Evolutionary conservation across 2,888 invertebrate genomes (phyloP).

Genomic region (Dolichopus griseipennis): DNA sequence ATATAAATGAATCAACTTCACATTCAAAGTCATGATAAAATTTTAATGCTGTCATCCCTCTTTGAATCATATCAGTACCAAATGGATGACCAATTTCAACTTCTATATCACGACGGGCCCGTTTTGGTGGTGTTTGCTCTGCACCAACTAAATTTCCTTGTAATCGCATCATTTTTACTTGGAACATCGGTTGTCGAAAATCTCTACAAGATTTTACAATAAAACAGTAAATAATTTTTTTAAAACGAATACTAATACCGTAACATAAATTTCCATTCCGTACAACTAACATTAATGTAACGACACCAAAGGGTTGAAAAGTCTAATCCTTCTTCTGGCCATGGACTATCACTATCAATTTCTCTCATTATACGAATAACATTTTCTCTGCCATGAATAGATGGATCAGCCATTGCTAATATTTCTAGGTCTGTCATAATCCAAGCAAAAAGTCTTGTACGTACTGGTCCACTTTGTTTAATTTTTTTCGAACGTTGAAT

Average conservation of each 20-base stretch:
- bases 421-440: constrained; percentile 58
- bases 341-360: constrained; percentile 82
- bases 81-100: constrained; percentile 77
- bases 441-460: constrained; percentile 80
- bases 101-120: constrained; percentile 44
- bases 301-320: constrained; percentile 92
- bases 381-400: constrained; percentile 71
- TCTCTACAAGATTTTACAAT: constrained; percentile 50
- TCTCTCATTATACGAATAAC: constrained; percentile 64
- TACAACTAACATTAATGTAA: constrained; percentile 68
- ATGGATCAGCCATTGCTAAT: constrained; percentile 75
- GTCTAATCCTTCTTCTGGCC: constrained; percentile 82
- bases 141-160: constrained; percentile 89
- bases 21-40: constrained; percentile 97
- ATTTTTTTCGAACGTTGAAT: constrained; percentile 73
- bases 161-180: constrained; percentile 71
- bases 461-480: constrained; percentile 50
- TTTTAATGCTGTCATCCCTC: constrained; percentile 90
- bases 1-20: constrained; percentile 78
- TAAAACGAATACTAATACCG: constrained; percentile 29
- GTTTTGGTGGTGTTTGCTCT: constrained; percentile 68
- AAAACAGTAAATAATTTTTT: constrained; percentile 7
- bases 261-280: constrained; percentile 78
- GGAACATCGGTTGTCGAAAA: constrained; percentile 88
- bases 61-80: constrained; percentile 69